Evolutionary conservation across 1,140 invertebrate species (phyloP), one percentile per base, ranked within the genome.

Genomic region (Diplogasteroides magnus): DNA sequence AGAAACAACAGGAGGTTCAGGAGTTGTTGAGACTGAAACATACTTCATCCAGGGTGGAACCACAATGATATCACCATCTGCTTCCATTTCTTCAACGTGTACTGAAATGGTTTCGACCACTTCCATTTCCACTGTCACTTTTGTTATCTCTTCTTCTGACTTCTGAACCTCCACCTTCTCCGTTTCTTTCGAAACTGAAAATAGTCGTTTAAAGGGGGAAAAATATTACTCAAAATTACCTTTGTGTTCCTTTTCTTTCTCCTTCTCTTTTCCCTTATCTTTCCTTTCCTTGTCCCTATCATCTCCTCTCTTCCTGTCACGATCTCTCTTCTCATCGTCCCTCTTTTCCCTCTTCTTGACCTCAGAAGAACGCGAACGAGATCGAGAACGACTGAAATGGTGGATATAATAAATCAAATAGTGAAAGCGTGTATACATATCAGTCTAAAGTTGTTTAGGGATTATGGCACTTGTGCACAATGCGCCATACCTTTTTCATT

Each of bases 241-340:
- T 28, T 65, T 65, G 37, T 63, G 61, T 31, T 55, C 48, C 37
- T 37, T 65, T 14, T 23, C 37, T 13, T 65, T 37, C 19, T 23
- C 61, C 29, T 31, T 26, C 23, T 31, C 29, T 31, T 63, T 31
- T 13, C 37, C 2, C 23, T 31, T n/a, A 25, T 55, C n/a, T 48
- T 65, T 55, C 27, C 48, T 65, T 11, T 65, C 37, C 64, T 55
- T 65, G 2, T 56, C 31, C 25, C 32, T 31, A 19, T 65, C 31
- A 6, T 48, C 19, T 55, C 25, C 19, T 28, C 64, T 23, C 37
- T 37, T 37, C 37, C 37, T 15, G 15, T n/a, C 23, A 2, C 31
- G 6, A 48, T 55, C 59, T 13, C 57, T 55, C 25, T 65, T 48
- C 57, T 56, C 23, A 3, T 56, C 15, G 0, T 66, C 57, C 27